phyloP scores from a whole-genome alignment of 2,797 vertebrate species.

The Sardinella longiceps region DNA sequence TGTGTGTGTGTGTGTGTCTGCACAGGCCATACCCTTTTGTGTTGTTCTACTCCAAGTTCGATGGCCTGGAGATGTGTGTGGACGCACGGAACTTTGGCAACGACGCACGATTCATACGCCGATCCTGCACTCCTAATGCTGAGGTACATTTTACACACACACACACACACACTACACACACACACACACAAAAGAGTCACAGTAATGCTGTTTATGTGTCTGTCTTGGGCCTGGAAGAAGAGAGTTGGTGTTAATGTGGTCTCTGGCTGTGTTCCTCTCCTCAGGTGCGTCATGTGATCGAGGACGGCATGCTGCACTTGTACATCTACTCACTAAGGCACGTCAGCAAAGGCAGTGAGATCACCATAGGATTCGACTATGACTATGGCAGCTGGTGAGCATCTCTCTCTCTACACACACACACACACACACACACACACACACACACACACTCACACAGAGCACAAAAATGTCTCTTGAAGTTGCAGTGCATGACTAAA shows the following conservation, averaged over 20 bases:
- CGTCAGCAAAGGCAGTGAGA: slow-evolving; percentile 93
- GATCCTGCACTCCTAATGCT: slow-evolving; percentile 94
- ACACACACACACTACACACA: slow-evolving; percentile 9
- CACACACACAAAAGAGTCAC: background rate
- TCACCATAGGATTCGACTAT: slow-evolving; percentile 98
- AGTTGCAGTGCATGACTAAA: background rate
- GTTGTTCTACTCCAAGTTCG: slow-evolving; percentile 98
- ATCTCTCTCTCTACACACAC: background rate
- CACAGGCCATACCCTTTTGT: slow-evolving; percentile 98
- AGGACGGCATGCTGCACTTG: slow-evolving; percentile 96
- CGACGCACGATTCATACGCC: slow-evolving; percentile 96
- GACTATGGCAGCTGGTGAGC: slow-evolving; percentile 98
- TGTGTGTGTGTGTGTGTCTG: slow-evolving; percentile 17
- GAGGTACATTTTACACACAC: too few relatives aligned
- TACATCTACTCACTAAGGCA: slow-evolving; percentile 94
- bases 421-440: background rate
- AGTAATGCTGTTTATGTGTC: background rate
- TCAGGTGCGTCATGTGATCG: slow-evolving; percentile 94
- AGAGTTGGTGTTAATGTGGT: background rate
- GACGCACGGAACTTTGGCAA: slow-evolving; percentile 97
- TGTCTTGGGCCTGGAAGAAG: background rate
- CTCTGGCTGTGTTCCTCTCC: background rate
- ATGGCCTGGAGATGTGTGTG: slow-evolving; percentile 98
- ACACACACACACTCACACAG: background rate
- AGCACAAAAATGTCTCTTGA: background rate